Conservation (phyloP, 2,113 vertebrate species). For the Rhizomys pruinosus region DNA sequence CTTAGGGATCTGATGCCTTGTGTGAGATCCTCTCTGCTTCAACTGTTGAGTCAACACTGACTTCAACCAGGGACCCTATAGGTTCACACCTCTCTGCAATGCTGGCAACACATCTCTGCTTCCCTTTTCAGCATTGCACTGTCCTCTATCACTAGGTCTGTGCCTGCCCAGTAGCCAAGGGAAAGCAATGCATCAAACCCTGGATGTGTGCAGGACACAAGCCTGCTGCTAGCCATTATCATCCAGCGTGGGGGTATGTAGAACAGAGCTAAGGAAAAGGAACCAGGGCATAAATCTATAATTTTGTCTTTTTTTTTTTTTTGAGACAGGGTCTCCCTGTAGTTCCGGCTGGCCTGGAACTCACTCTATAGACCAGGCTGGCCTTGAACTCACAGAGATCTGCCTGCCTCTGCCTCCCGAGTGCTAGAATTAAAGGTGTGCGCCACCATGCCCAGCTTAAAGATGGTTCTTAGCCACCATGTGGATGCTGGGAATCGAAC, state of each 20-base stretch:
- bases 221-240: not conserved
- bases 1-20: not conserved
- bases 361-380: too few species aligned
- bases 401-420: too few species aligned
- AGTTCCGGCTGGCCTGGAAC: too few species aligned
- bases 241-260: not conserved
- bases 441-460: too few species aligned
- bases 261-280: not conserved
- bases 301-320: too few species aligned
- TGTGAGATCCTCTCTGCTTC: not conserved
- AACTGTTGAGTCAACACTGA: not conserved
- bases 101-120: not conserved
- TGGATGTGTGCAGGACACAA: not conserved
- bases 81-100: not conserved
- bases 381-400: too few species aligned
- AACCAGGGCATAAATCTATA: not conserved
- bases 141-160: not conserved
- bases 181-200: not conserved
- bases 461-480: too few species aligned
- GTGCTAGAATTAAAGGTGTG: too few species aligned
- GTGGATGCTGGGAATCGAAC: too few species aligned
- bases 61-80: not conserved
- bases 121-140: not conserved
- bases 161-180: not conserved
- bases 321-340: too few species aligned